Percentiles rank a stretch among this genome's conserved stretches.
Conservation (phyloP, 2,797 vertebrate genomes). For the Anomalospiza imberbis region DNA sequence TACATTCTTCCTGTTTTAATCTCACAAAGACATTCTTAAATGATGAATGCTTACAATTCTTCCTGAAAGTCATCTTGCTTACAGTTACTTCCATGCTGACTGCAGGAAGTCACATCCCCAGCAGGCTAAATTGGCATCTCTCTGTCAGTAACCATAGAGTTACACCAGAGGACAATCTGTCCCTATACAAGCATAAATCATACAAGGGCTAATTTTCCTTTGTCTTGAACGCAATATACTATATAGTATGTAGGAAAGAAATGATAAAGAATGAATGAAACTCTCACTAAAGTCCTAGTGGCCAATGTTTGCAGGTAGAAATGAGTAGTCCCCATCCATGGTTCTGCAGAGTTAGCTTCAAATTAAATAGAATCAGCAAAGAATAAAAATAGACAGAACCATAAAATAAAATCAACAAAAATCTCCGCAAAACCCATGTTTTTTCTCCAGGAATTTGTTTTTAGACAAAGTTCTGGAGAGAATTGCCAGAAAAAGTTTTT, state of each 20-base stretch:
- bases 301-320: background rate
- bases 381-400: background rate
- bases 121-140: conserved; percentile 11
- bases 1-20: conserved; percentile 16
- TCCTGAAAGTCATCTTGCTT: conserved; percentile 29
- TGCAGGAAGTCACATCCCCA: conserved; percentile 28
- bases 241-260: background rate
- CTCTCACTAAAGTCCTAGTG: background rate
- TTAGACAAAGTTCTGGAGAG: background rate
- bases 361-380: background rate
- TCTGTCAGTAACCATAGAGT: background rate
- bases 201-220: background rate
- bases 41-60: conserved; percentile 5
- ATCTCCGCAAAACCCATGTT: background rate
- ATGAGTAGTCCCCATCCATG: background rate
- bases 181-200: background rate
- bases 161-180: conserved; percentile 4
- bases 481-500: background rate
- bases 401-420: background rate
- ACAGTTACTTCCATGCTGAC: background rate
- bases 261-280: background rate
- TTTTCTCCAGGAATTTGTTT: background rate
- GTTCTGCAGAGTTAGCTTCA: background rate
- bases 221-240: background rate
- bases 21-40: background rate